Evolutionary conservation across 1,140 invertebrate species (phyloP), one percentile per base, ranked within the genome.

Genomic region (Oreohelix idahoensis): DNA sequence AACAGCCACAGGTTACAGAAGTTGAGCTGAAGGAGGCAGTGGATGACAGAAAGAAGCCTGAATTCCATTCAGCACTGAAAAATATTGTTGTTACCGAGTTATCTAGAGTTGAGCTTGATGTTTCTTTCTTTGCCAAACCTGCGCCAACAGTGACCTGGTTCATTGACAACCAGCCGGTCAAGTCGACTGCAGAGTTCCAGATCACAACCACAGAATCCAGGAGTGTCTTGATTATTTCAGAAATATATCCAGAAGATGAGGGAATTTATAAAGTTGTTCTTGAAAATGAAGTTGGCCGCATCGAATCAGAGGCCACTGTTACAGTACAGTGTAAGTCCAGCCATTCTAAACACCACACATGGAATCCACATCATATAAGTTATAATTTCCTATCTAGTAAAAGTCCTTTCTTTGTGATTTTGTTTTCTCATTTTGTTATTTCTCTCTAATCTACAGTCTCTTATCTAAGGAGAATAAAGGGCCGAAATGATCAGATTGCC

Each of bases 81-180:
- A 84, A 88, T 75, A 82, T 90, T 29, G 83, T 86, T 69, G 84
- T 89, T 4, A 83, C 74, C 1, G 89, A 89, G 85, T 82, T 86
- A 11, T 86, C 85, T 17, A 81, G 75, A 23, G 82, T 90, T 53
- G 84, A 84, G 36, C 77, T 90, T 13, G 85, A 81, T 29, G 87
- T 98, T 66, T 96, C 96, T 51, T 91, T 99, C 51, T 96, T 95
- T 86, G 98, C 97, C 76, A 97, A 97, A 91, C 98, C 98, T 84
- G 94, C 96, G 82, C 98, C 98, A 0, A 96, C 96, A 2, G 93
- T 95, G 70, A 94, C 94, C 90, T 96, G 98, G 98, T 97, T 95
- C 94, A 98, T 98, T 92, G 98, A 99, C 91, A 97, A 97, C 38
- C 81, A 89, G 45, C 83, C 85, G 49, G 78, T 92, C 13, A 82